Conservation (phyloP, 2,113 vertebrate genomes). For the Shinisaurus crocodilurus region DNA sequence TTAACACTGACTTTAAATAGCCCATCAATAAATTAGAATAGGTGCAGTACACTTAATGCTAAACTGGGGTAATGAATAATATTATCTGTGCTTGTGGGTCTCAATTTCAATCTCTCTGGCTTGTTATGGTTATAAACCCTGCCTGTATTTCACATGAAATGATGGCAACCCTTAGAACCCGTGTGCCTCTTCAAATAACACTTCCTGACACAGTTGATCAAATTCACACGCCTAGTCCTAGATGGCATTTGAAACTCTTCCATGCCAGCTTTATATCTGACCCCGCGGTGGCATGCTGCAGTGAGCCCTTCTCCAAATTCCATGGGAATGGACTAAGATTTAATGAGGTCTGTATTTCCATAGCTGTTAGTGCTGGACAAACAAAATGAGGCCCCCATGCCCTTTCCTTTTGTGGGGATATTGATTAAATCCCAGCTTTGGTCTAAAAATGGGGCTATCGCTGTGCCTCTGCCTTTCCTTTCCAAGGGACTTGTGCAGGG, state of each 20-base stretch:
- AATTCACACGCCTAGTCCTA: background rate
- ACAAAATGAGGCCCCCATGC: background rate
- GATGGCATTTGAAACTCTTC: background rate
- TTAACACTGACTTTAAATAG: conserved; percentile 67
- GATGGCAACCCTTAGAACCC: background rate
- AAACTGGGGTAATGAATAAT: conserved; percentile 55
- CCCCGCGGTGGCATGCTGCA: background rate
- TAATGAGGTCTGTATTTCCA: background rate
- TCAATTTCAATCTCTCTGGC: conserved; percentile 35
- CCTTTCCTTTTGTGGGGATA: background rate
- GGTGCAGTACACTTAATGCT: conserved; percentile 63
- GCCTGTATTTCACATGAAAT: background rate
- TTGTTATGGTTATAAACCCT: background rate
- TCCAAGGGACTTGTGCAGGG: background rate
- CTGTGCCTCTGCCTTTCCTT: background rate
- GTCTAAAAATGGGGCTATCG: accelerated
- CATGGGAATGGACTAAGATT: background rate
- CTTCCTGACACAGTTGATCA: background rate
- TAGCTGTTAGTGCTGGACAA: background rate
- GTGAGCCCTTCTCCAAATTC: background rate
- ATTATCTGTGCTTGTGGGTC: conserved; percentile 2
- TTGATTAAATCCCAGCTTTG: background rate
- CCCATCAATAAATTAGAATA: conserved; percentile 71
- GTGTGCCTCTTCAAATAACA: background rate
- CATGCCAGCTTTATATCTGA: no score